Evolutionary conservation across 1,140 invertebrate species (phyloP), one percentile per base, ranked within the genome.

Genomic region (Halictus rubicundus): DNA sequence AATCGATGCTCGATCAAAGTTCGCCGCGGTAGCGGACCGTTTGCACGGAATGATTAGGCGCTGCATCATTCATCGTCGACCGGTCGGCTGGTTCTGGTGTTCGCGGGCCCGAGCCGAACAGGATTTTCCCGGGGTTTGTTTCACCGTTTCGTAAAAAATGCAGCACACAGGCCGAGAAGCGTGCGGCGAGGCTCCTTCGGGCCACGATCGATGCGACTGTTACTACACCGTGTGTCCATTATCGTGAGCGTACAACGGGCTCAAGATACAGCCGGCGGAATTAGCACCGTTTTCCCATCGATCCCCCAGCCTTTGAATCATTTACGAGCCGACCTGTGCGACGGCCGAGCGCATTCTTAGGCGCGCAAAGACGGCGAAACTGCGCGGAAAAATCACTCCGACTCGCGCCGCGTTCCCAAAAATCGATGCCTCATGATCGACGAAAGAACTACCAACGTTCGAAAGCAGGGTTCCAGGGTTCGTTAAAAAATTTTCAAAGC

Each of bases 231-330:
- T 37, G 68, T 64, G 61, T 71, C 76, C 37, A 64, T 72, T 72
- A 78, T 78, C 63, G 60, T 37, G 23, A 65, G 37, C 69, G 69
- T 72, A 72, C 66, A 32, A 32, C 32, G 16, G 42, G 42, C 60
- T 32, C 68, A 63, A 72, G 76, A 72, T 72, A 78, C 60, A 37
- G n/a, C 39, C 27, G 60, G 42, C 54, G 76, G 76, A 78, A 72
- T 78, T 78, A 78, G 76, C 76, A 61, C 76, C 76, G 76, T 60
- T 78, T 72, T 78, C 32, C 46, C 76, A 78, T 78, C 76, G 76
- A 78, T 78, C 69, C 46, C 25, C 46, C 25, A 37, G 0, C 12
- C 60, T 46, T 21, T 78, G 76, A 78, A 78, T 78, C 76, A 78
- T 78, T 78, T 78, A 78, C 76, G 76, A 78, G 76, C 14, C 32